Base-by-base conservation (phyloP, 2,113 vertebrate species). In the Chloroceryle aenea region DNA sequence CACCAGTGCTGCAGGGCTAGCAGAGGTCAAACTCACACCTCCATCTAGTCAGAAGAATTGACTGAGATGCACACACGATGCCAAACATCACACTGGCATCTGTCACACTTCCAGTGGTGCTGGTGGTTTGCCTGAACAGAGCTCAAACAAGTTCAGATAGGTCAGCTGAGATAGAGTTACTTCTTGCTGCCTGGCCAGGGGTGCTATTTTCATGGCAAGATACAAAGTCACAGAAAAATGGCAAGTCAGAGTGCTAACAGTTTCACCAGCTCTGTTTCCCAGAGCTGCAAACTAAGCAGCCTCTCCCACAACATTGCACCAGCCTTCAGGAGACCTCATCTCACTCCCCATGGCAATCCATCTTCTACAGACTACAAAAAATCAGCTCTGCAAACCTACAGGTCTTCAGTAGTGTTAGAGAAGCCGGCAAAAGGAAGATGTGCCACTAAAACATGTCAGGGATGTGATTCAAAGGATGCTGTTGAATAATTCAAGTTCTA, bases 31-130 rank as follows among this genome's bases (percentile, higher is more conserved):
- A 72, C 2, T 15, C 5, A 1, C 52, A 30, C 11, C 66, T 77
- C 67, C 1, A 0, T 32, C 25, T 10, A 36, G 42, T 53, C 63
- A 61, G 38, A 78, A 88, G 18, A 74, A 42, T 0, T 6, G 48
- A 56, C 20, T 1, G 0, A 27, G 42, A 1, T 16, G 15, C 7
- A 10, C 3, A 38, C 0, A 1, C 0, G 1, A 58, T 1, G 1
- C 11, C 55, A 81, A 42, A 19, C 7, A 14, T 6, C 20, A 6
- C 0, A 0, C 14, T 1, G 58, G 1, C 10, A 67, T 63, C 26
- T 4, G 43, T 16, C 0, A 0, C 0, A 5, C 15, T 56, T 76
- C 62, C 17, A 29, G 25, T 4, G 2, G 8, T n/a, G 32, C 40
- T 14, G 20, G 20, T 14, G 14, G n/a, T 92, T 90, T 82, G 73